Percentiles rank a stretch among this genome's conserved stretches.
Evolutionary conservation across 2,888 invertebrate genomes (phyloP).

Genomic region (Scaptomyza parva): DNA sequence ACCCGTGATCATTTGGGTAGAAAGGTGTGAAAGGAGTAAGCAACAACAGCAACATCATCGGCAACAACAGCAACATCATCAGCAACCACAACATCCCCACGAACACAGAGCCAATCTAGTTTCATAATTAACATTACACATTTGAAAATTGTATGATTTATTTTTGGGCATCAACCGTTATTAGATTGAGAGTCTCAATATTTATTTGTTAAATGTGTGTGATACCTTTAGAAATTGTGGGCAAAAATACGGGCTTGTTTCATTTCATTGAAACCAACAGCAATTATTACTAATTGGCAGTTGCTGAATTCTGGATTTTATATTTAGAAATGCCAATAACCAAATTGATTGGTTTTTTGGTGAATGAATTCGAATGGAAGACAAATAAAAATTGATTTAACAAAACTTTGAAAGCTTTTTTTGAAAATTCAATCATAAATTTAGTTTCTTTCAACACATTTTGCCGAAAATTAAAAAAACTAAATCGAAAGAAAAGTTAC

Average conservation of each 20-base stretch:
- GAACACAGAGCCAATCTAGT: background rate
- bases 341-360: background rate
- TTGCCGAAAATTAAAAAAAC: no score
- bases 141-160: conserved; percentile 28
- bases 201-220: background rate
- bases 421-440: no score
- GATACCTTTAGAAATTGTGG: background rate
- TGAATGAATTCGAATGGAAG: background rate
- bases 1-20: no score
- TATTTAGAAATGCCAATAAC: background rate
- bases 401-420: background rate
- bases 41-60: conserved; percentile 11
- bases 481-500: no score
- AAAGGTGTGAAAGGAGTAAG: no score
- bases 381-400: background rate
- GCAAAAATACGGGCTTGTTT: background rate
- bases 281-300: background rate
- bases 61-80: conserved; percentile 10
- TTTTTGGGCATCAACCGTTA: conserved; percentile 20
- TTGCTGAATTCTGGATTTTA: background rate
- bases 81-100: no score
- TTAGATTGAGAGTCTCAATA: background rate
- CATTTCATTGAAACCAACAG: background rate
- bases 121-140: conserved; percentile 44
- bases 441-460: no score